Base-by-base conservation (phyloP, 2,113 vertebrate genomes). In the Antigone vipio region DNA sequence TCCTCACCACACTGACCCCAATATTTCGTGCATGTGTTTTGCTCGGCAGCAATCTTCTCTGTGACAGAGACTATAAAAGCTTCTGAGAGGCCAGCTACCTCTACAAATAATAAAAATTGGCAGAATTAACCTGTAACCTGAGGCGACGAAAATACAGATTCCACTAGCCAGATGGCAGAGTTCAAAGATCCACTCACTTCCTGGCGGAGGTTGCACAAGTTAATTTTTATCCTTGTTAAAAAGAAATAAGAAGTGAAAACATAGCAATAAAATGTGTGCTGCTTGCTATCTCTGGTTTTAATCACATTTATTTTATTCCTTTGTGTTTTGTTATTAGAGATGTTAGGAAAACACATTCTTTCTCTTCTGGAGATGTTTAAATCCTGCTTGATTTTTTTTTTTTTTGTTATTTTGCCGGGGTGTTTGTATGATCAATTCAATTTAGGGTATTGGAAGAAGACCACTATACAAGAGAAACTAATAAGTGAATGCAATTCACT, bases 141-240 rank as follows among this genome's bases (percentile, higher is more conserved):
- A 96, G 96, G 97, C 94, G 53, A 92, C 52, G 38, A 96, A 97
- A 96, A 97, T 82, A 91, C 81, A 27, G 55, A 93, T 91, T 95
- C 96, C 94, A 67, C 95, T 89, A 84, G 96, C 97, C 97, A 98
- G 96, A 97, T 97, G 98, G 98, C 91, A 87, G 96, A 96, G 97
- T 97, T 97, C 97, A 97, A 97, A 97, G 97, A 97, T 97, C 96
- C 90, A 58, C 80, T 95, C 85, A 80, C 95, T 97, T 97, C 94
- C 97, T 96, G 94, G 96, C 22, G 20, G 86, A 95, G 96, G 97
- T 95, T 85, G 77, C 85, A 92, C 69, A 93, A 96, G 93, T 97
- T 98, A 98, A 97, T 98, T 98, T 97, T 96, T 97, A 96, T 95
- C 95, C 97, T 92, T 97, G 96, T 96, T 93, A 97, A 97, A 98